These are phyloP conservation scores for Apteryx mantelli DNA, from an alignment of 2,113 vertebrate genomes.

Conservation along the genomic window DNA sequence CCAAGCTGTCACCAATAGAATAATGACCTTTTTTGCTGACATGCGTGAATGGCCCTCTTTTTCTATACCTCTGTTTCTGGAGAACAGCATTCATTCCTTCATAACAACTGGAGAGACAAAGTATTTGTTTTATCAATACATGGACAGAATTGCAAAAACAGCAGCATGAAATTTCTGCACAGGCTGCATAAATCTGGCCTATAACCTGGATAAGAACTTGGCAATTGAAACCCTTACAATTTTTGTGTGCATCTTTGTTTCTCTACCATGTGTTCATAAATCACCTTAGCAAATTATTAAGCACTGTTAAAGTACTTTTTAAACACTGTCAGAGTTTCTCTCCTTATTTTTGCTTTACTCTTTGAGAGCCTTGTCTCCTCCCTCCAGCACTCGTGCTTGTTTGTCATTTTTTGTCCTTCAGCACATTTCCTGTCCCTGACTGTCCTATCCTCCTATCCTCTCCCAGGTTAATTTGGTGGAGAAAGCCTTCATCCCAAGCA, in stretches of 20 bases:
- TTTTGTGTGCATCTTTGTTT: not conserved
- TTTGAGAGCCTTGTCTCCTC: not conserved
- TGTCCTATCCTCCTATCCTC: not conserved
- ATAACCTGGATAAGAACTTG: not conserved
- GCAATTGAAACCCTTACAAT: not conserved
- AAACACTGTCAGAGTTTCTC: not conserved
- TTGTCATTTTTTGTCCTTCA: not conserved
- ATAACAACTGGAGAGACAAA: not conserved
- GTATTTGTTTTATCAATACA: not conserved
- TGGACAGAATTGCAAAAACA: not conserved
- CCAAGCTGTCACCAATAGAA: not conserved
- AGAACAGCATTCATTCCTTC: not conserved
- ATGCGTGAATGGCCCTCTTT: not conserved
- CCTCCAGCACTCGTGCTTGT: not conserved
- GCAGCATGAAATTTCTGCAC: not conserved
- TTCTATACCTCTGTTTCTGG: not conserved
- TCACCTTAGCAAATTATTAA: not conserved
- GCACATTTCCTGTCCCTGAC: not conserved
- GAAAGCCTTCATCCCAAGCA: not conserved
- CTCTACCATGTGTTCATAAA: not conserved
- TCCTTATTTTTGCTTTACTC: not conserved
- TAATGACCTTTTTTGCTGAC: not conserved
- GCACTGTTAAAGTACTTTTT: not conserved
- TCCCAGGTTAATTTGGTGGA: not conserved
- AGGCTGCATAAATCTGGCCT: not conserved